phyloP scores from a whole-genome alignment of 2,797 vertebrate genomes.

The Triplophysa yarkandensis region DNA sequence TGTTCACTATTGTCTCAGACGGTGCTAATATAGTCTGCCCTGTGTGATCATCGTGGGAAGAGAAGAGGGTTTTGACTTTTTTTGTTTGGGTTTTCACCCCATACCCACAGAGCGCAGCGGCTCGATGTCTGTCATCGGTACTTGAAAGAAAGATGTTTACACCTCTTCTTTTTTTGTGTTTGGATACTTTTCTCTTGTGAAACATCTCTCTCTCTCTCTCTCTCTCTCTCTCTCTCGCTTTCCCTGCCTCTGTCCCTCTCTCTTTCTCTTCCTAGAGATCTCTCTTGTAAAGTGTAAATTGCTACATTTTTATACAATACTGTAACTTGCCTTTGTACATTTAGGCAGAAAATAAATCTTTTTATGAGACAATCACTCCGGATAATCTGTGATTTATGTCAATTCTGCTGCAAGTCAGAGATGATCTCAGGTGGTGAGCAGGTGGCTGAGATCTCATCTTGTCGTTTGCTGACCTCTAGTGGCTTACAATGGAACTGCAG shows the following conservation, averaged over 20 bases:
- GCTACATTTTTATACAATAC: constrained; percentile 80
- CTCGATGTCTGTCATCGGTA: constrained; percentile 62
- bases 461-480: too few species aligned
- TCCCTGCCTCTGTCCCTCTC: constrained; percentile 39
- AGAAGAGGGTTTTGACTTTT: constrained; percentile 44
- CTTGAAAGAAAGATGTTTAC: constrained; percentile 70
- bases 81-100: neutral
- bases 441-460: too few species aligned
- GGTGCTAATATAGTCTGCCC: constrained; percentile 51
- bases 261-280: constrained; percentile 69
- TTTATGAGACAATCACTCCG: constrained; percentile 89
- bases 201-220: constrained; percentile 43
- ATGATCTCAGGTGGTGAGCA: neutral
- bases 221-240: too few species aligned
- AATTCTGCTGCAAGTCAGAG: neutral
- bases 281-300: constrained; percentile 88
- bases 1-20: constrained; percentile 47
- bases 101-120: constrained; percentile 34
- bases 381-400: constrained; percentile 66
- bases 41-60: constrained; percentile 33
- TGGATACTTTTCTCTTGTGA: constrained; percentile 48
- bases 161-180: constrained; percentile 58
- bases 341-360: constrained; percentile 88
- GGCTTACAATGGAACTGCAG: too few species aligned
- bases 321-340: constrained; percentile 84